These are phyloP conservation scores for Pseudochirops cupreus DNA, from an alignment of 2,797 vertebrate species.

Conservation along the genomic window DNA sequence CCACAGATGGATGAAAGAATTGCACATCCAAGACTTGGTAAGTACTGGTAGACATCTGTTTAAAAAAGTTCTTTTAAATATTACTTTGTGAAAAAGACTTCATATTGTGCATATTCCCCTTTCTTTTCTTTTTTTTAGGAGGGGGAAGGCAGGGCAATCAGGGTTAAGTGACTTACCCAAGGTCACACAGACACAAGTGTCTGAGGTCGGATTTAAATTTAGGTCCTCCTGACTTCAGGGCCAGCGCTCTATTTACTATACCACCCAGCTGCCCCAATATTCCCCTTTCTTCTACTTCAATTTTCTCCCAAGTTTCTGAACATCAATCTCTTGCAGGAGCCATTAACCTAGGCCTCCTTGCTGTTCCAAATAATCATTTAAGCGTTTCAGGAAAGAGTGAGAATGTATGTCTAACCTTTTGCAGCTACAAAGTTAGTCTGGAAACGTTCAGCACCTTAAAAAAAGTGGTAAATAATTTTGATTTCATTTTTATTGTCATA, in stretches of 20 bases:
- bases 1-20: neutral
- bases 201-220: too few relatives aligned
- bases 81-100: conserved; percentile 49
- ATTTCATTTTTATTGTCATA: neutral
- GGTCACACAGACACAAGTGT: too few relatives aligned
- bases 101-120: conserved; percentile 52
- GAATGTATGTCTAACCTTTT: neutral
- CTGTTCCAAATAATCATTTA: conserved; percentile 60
- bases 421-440: neutral
- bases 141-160: too few relatives aligned
- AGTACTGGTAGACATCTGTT: neutral
- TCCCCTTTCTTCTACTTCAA: conserved; percentile 47
- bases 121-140: neutral
- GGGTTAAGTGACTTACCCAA: too few relatives aligned
- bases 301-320: conserved; percentile 54
- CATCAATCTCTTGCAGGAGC: conserved; percentile 58
- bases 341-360: conserved; percentile 39
- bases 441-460: neutral
- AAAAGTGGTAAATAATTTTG: neutral
- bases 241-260: too few relatives aligned
- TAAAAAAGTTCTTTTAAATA: conserved; percentile 32
- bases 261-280: neutral
- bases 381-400: neutral
- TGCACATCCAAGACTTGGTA: neutral
- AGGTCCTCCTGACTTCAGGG: too few relatives aligned